Evolutionary conservation across 2,797 vertebrate species (phyloP), one percentile per base, ranked within the genome.

Genomic region (Lagorchestes hirsutus): DNA sequence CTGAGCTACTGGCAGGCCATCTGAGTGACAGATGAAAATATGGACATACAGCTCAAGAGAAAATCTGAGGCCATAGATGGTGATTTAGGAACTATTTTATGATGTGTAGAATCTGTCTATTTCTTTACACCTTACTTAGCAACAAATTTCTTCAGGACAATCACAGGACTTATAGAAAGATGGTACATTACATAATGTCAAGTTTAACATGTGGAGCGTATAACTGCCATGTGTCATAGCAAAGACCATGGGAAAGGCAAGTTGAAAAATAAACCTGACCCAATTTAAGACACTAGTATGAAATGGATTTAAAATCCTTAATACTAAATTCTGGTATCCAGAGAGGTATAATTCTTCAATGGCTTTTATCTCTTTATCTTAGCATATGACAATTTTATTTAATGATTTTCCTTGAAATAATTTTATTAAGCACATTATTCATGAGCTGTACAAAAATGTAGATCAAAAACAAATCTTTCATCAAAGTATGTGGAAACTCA

Each of bases 201-300:
- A 87, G 12, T 95, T 93, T 57, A 22, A 27, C 91, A 40, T 93
- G 31, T 94, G 93, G 93, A 95, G 57, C 11, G 93, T 92, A 29
- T 92, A 22, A n/a, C 29, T 95, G 46, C n/a, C 22, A 0, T 92
- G 54, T 92, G 16, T 93, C 40, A 28, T 95, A 91, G 94, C 92
- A 95, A 82, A 74, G 93, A 91, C 74, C 94, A 94, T 58, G 90
- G n/a, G 5, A 95, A 95, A 95, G n/a, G 40, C 54, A 96, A 96
- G 90, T 9, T 18, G 90, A 90, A 94, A 96, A 90, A 29, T 22
- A 90, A 91, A 92, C 58, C 16, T 94, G 90, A 10, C 13, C 4
- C 82, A 22, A 52, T 90, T 11, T 54, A 52, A 82, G 58, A 54
- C 4, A 91, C 95, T 56, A 11, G 82, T 95, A 91, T 91, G 91